Conservation (phyloP, 2,797 vertebrate species). For the Rhabdomys pumilio region DNA sequence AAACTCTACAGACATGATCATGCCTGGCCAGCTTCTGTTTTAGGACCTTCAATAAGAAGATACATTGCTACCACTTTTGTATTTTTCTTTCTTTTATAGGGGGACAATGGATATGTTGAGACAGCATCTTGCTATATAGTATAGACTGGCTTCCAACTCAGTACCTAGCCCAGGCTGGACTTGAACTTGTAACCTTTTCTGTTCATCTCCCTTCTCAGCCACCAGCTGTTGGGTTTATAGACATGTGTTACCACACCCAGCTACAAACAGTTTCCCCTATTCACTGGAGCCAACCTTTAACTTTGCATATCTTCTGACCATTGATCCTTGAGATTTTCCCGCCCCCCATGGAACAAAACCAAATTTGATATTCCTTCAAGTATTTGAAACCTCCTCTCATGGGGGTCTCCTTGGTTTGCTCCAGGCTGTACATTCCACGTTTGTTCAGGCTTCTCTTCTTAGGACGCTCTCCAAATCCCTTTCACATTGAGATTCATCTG, state of each 20-base stretch:
- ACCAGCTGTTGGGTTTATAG: background rate
- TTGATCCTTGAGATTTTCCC: background rate
- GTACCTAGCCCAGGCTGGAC: background rate
- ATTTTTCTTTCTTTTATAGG: background rate
- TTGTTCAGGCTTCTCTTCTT: conserved; percentile 66
- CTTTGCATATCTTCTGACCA: conserved; percentile 53
- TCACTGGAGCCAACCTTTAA: conserved; percentile 16
- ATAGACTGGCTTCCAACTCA: background rate
- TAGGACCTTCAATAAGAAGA: background rate
- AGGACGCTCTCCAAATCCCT: conserved; percentile 65
- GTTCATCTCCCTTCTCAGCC: background rate
- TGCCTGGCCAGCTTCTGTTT: background rate
- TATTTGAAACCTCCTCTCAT: conserved; percentile 67
- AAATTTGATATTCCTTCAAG: conserved; percentile 57
- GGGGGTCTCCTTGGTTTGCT: conserved; percentile 50
- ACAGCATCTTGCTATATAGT: too few species aligned
- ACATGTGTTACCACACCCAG: background rate
- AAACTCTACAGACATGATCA: background rate
- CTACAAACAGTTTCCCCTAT: background rate
- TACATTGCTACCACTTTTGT: background rate
- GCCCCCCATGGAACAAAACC: conserved; percentile 33
- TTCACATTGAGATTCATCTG: conserved; percentile 62
- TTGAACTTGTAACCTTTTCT: background rate
- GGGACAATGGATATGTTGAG: background rate
- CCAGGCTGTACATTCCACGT: conserved; percentile 62